phyloP scores from a whole-genome alignment of 1,140 invertebrate species.

The Elymnias hypermnestra region DNA sequence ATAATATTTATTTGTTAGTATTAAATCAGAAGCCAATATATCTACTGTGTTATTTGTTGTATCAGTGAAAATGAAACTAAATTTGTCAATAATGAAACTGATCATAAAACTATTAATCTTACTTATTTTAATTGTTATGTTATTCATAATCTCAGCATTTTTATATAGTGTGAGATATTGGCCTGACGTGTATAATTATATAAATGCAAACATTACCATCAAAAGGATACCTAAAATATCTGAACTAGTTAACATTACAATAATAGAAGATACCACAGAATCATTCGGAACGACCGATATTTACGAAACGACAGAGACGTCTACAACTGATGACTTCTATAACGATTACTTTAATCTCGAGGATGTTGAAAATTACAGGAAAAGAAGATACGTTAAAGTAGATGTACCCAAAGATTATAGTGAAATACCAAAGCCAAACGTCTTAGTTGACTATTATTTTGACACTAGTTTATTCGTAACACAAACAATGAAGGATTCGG shows the following conservation, averaged over 20 bases:
- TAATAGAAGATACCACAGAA: constrained; percentile 36
- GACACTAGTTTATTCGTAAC: constrained; percentile 12
- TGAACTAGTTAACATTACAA: constrained; percentile 39
- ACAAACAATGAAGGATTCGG: constrained; percentile 27
- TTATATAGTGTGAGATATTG: constrained; percentile 55
- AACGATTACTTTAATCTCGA: constrained; percentile 32
- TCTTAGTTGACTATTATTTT: constrained; percentile 33
- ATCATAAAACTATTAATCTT: constrained; percentile 44
- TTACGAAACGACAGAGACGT: constrained; percentile 25
- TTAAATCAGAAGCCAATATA: no score
- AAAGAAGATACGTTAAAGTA: constrained; percentile 25
- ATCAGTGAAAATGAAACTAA: constrained; percentile 42
- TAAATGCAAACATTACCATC: constrained; percentile 60
- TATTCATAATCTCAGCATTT: constrained; percentile 43
- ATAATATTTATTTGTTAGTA: no score
- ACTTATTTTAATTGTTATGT: constrained; percentile 44
- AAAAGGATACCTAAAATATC: constrained; percentile 55
- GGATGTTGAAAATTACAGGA: constrained; percentile 32
- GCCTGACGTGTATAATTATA: constrained; percentile 57
- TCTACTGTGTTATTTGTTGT: no score
- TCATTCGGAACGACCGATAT: constrained; percentile 32
- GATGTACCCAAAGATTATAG: constrained; percentile 29
- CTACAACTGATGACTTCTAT: constrained; percentile 22
- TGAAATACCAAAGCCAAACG: constrained; percentile 23
- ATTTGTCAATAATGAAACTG: constrained; percentile 35